Evolutionary conservation across 2,888 invertebrate genomes (phyloP).

Genomic region (Sphaerophoria taeniata): DNA sequence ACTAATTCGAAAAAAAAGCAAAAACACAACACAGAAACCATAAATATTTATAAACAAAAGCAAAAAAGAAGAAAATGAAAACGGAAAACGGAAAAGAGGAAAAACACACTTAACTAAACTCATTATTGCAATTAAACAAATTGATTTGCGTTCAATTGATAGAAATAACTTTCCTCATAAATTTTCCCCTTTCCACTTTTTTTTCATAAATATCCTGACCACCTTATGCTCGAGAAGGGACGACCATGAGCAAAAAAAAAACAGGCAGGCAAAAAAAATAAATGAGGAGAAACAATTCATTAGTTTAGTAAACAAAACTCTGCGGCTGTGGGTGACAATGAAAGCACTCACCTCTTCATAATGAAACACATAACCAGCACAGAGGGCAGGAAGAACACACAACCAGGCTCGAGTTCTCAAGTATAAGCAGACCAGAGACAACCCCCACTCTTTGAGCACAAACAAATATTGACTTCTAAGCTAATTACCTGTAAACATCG

Average conservation of each 20-base stretch:
- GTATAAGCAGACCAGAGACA: background rate
- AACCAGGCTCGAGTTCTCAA: background rate
- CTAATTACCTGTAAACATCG: slow-evolving; percentile 73
- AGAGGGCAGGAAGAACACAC: background rate
- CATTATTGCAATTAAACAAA: slow-evolving; percentile 66
- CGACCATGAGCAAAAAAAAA: background rate
- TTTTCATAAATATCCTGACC: background rate
- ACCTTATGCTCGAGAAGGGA: slow-evolving; percentile 17
- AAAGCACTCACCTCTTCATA: slow-evolving; percentile 13
- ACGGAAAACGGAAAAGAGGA: background rate
- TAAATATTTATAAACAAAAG: slow-evolving; percentile 24
- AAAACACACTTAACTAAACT: slow-evolving; percentile 57
- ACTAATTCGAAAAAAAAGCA: background rate
- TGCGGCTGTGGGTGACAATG: slow-evolving; percentile 46
- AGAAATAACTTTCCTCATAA: slow-evolving; percentile 56
- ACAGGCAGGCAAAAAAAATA: slow-evolving; percentile 15
- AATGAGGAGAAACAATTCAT: slow-evolving; percentile 58
- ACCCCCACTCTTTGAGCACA: slow-evolving; percentile 38
- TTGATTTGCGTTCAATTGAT: slow-evolving; percentile 68
- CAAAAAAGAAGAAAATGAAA: background rate
- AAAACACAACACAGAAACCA: background rate
- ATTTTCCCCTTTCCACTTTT: slow-evolving; percentile 24
- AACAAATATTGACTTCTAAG: slow-evolving; percentile 71
- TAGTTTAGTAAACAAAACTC: slow-evolving; percentile 65
- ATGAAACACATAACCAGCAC: background rate